Evolutionary conservation across 2,888 invertebrate species (phyloP), one percentile per base, ranked within the genome.

Genomic region (Raillietiella orientalis): DNA sequence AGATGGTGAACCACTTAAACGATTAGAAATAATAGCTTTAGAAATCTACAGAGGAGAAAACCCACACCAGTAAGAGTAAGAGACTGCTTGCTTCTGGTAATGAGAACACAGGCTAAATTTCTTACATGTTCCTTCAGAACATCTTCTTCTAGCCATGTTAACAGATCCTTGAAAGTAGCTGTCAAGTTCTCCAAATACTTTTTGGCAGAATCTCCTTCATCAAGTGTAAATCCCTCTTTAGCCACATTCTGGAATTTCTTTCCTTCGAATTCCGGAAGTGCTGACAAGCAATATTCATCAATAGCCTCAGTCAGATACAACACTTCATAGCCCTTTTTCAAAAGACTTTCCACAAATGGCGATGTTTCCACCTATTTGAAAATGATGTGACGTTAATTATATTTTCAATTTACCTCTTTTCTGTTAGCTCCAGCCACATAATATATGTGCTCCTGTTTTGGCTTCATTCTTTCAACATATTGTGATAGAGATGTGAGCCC

Each of bases 181-280:
- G 69, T 66, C 31, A 71, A 44, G 29, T 60, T 59, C 43, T 82
- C 77, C 39, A 65, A 50, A 35, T 60, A 59, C 44, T 70, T 69
- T 48, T 74, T 70, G 33, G 49, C 60, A 29, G 47, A 47, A 31
- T 49, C 52, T n/a, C 9, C 6, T n/a, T 42, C 55, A 32, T 50
- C 47, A 5, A 93, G 49, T 35, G 66, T 62, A 44, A 93, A 66
- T 16, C 87, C 87, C 54, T 99, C 96, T 52, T 96, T 99, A 36
- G 96, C 96, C 27, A 90, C 79, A 47, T 99, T 99, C 52, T 84
- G 84, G 71, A 96, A 93, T 51, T 87, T 93, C 54, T 87, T 82
- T 28, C 84, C 82, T 40, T 96, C 93, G 50, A 75, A 96, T 51
- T 96, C 93, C 2, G 93, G 87, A 46, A 96, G 55, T 23, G 84